Conservation (phyloP, 1,140 invertebrate species). For the Rhopalosiphum maidis region DNA sequence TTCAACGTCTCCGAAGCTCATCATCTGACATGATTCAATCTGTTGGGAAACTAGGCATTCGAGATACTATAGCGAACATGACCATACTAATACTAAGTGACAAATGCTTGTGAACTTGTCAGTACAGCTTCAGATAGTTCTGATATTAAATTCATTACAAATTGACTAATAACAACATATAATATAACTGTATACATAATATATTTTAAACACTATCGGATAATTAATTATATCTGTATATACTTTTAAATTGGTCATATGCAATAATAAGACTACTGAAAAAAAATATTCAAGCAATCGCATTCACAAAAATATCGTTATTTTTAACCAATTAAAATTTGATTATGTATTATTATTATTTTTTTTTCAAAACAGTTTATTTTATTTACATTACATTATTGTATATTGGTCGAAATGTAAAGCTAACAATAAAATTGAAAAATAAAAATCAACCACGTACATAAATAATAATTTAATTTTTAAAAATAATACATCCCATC, state of each 20-base stretch:
- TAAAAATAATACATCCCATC: conserved; percentile 9
- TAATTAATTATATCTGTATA: not conserved
- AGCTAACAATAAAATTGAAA: not conserved
- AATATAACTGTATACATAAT: too few relatives aligned
- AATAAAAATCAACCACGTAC: conserved; percentile 8
- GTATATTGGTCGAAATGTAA: not conserved
- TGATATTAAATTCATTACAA: not conserved
- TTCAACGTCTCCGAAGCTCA: not conserved
- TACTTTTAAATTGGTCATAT: not conserved
- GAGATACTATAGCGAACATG: not conserved
- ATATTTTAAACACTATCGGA: not conserved
- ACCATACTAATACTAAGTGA: not conserved
- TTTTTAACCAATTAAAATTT: not conserved
- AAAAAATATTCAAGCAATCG: not conserved
- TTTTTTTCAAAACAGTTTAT: not conserved
- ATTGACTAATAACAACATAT: not conserved
- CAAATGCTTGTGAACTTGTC: not conserved
- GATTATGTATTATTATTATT: not conserved
- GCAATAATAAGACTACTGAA: not conserved
- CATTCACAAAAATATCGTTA: not conserved
- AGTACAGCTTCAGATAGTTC: not conserved
- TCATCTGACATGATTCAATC: conserved; percentile 20
- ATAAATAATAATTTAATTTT: conserved; percentile 29
- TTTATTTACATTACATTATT: not conserved
- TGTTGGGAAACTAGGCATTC: not conserved